Base-by-base conservation (phyloP, 2,888 invertebrate genomes). In the Dynastes maya region DNA sequence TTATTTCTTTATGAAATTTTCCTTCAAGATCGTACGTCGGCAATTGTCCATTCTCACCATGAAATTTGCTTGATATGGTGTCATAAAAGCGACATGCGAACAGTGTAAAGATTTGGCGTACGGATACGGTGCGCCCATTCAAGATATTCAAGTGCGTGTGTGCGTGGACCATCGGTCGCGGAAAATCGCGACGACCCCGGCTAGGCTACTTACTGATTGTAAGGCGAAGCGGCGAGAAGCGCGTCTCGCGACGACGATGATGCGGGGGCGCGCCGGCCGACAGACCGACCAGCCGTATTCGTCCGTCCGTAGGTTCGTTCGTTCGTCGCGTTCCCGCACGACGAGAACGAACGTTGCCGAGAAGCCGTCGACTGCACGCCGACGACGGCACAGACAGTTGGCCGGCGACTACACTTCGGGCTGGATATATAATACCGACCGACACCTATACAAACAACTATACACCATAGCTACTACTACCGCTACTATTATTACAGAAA, bases 301-400 rank as follows among this genome's bases (percentile, higher is more conserved):
- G 40, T 81, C 80, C 82, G 83, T 82, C 84, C 82, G 83, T 83
- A 84, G 84, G 83, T 82, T 83, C 82, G 84, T 82, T 79, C 80
- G 80, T 74, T 82, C 79, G 84, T 22, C 55, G 55, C 55, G 55
- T 55, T 55, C 55, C n/a, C 55, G 55, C 55, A 55, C 55, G 55
- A 55, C 84, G 83, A 84, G 82, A 32, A 80, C 70, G 68, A 81
- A 82, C 84, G 68, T 45, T 63, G 67, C 83, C 85, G 85, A 84
- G 89, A 58, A 22, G 16, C 55, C 55, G 55, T 88, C 88, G 88
- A 88, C 88, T 88, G 88, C 88, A 88, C 71, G 89, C 87, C 88
- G 88, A 82, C 84, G 83, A 68, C 51, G 84, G 83, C 81, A 84
- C 89, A 89, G 89, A 89, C 90, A 90, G 90, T 90, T 89, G 90